Conservation (phyloP, 2,113 vertebrate species). For the Sylvia atricapilla region DNA sequence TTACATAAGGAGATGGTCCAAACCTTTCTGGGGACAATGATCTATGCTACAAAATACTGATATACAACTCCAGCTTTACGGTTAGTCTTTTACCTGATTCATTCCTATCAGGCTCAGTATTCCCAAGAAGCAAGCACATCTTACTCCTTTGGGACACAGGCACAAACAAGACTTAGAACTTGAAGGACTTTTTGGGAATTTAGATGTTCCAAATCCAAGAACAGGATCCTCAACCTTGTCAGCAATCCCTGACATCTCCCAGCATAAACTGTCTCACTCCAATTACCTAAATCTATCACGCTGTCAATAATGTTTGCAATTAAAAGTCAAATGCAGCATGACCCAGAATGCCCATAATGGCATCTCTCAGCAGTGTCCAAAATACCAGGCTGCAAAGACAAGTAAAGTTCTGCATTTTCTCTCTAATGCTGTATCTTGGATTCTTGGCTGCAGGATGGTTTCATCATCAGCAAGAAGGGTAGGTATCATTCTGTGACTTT, state of each 20-base stretch:
- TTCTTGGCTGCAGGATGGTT: background rate
- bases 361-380: background rate
- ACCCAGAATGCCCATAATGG: background rate
- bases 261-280: background rate
- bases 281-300: background rate
- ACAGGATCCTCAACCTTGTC: background rate
- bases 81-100: background rate
- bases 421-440: background rate
- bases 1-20: background rate
- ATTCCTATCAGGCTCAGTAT: background rate
- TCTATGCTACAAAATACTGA: background rate
- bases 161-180: background rate
- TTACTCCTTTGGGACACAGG: background rate
- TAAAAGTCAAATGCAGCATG: background rate
- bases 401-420: background rate
- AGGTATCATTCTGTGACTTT: background rate
- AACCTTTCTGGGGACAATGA: background rate
- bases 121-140: background rate
- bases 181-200: background rate
- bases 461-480: background rate
- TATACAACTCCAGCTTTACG: background rate
- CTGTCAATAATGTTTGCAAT: background rate
- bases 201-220: background rate
- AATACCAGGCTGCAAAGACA: background rate
- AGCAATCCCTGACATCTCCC: background rate